Conservation (phyloP, 92 coral and sea anemone species). For the Parazoanthus darwini region DNA sequence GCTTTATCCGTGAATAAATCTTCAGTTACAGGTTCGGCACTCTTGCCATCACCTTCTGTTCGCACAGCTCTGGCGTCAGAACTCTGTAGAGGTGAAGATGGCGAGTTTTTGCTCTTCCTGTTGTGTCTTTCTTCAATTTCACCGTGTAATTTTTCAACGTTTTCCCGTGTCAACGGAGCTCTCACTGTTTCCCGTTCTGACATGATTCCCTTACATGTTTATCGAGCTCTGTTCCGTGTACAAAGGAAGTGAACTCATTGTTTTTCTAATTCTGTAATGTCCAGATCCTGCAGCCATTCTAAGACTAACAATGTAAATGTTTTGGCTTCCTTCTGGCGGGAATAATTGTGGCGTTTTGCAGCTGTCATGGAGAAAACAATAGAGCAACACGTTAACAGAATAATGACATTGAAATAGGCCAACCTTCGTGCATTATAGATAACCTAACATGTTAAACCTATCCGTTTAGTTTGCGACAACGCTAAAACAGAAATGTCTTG, state of each 20-base stretch:
- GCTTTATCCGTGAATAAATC: slow-evolving; percentile 19
- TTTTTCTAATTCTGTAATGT: neutral
- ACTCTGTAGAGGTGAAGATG: neutral
- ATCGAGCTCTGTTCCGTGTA: neutral
- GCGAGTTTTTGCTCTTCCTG: neutral
- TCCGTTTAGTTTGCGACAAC: neutral
- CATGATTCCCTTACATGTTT: slow-evolving; percentile 24
- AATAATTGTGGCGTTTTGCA: slow-evolving; percentile 17
- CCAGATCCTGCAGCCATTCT: neutral
- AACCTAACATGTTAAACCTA: neutral
- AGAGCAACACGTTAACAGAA: neutral
- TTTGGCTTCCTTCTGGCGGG: slow-evolving; percentile 3
- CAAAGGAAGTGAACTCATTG: neutral
- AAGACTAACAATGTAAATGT: neutral
- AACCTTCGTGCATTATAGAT: no score
- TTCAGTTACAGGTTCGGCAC: slow-evolving; percentile 30
- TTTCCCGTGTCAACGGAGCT: slow-evolving; percentile 63
- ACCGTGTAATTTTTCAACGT: slow-evolving; percentile 59
- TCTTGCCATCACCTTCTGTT: slow-evolving; percentile 27
- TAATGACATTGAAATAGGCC: neutral
- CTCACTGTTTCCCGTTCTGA: neutral
- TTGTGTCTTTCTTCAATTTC: slow-evolving; percentile 11
- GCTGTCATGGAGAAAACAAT: neutral
- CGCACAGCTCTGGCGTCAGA: neutral
- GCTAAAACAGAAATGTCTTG: neutral